Base-by-base conservation (phyloP, 2,888 invertebrate genomes). In the Synanthedon formicaeformis region DNA sequence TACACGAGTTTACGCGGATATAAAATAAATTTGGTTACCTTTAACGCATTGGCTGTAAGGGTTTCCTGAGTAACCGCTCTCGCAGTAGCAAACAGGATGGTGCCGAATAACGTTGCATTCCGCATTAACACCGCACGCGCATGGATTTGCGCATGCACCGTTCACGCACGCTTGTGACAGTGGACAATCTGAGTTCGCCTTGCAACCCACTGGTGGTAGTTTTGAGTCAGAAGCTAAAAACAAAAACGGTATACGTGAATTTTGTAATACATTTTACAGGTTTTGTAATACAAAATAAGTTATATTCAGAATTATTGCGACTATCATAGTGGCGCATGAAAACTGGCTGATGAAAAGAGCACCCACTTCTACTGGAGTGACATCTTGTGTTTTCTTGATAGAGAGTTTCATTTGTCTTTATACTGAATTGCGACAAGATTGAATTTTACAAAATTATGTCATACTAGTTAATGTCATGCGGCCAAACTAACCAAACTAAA, bases 61-160 rank as follows among this genome's bases (percentile, higher is more conserved):
- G 77, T 95, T 95, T 68, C 96, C 96, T 48, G 94, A 94, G 75
- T 91, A 96, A 51, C 95, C 95, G 41, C 92, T 90, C 66, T 90
- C 90, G 73, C 96, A 97, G 65, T 90, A 92, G 73, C 96, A 97
- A 13, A 94, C 92, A 13, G 96, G 95, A 78, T 95, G 94, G 72
- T 97, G 96, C 75, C 94, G 92, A 52, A 91, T 86, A 11, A 96
- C 94, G 55, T 89, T 89, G 72, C 97, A 97, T 62, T 94, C 93
- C 4, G 96, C 92, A 68, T 95, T 92, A 2, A 91, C 87, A 51
- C 96, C 96, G 66, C 96, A 96, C 65, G 93, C 93, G 71, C 96
- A 96, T 1, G 96, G 96, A 68, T 91, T 93, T 10, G 93, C 91
- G 70, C 96, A 96, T 16, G 90, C 88, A 41, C 90, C 89, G 67